Conservation (phyloP, 2,113 vertebrate species). For the Loxodonta africana region DNA sequence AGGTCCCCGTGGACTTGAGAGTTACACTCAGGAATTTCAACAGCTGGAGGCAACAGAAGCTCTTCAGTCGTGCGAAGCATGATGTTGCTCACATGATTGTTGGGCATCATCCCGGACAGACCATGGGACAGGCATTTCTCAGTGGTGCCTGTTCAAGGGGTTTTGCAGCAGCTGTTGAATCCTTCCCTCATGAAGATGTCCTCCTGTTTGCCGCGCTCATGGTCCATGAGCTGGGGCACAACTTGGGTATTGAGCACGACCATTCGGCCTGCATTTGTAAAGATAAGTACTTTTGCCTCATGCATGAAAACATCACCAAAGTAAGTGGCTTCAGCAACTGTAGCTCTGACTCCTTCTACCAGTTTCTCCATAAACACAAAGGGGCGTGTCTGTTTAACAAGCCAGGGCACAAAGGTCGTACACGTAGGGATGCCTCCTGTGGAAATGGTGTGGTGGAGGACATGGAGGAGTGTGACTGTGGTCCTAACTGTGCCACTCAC, state of each 20-base stretch:
- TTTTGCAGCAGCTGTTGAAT: slow-evolving; percentile 70
- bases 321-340: slow-evolving; percentile 83
- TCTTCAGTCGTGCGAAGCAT: slow-evolving; percentile 1
- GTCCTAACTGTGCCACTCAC: background rate
- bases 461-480: slow-evolving; percentile 79
- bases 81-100: slow-evolving; percentile 79
- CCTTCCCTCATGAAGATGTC: slow-evolving; percentile 53
- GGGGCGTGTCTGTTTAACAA: slow-evolving; percentile 79
- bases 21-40: slow-evolving; percentile 77
- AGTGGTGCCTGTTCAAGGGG: slow-evolving; percentile 57
- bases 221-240: slow-evolving; percentile 77
- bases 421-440: background rate
- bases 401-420: background rate
- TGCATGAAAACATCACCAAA: background rate
- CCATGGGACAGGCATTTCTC: slow-evolving; percentile 47
- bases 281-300: slow-evolving; percentile 78
- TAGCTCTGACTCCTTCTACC: slow-evolving; percentile 74
- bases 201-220: slow-evolving; percentile 68
- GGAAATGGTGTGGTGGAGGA: slow-evolving; percentile 67
- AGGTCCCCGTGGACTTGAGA: slow-evolving; percentile 50
- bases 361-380: slow-evolving; percentile 60
- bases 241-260: slow-evolving; percentile 80
- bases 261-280: slow-evolving; percentile 64
- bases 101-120: background rate
- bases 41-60: slow-evolving; percentile 71